phyloP scores from a whole-genome alignment of 2,797 vertebrate genomes.

The Xenentodon cancila region DNA sequence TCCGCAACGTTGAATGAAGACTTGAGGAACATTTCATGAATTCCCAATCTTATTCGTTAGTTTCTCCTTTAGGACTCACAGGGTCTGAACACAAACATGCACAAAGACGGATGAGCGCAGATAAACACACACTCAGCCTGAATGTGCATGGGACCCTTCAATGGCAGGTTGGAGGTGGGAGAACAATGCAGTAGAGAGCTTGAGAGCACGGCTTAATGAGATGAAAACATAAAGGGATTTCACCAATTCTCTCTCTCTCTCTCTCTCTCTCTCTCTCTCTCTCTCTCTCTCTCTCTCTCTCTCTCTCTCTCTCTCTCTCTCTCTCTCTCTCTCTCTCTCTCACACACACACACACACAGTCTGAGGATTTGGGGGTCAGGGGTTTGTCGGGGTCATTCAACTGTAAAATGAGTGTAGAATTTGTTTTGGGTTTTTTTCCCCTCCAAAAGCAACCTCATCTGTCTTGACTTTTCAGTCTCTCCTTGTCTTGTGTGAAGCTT shows the following conservation, averaged over 20 bases:
- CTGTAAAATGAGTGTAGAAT: constrained; percentile 69
- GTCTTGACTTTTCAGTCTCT: constrained; percentile 1
- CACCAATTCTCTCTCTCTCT: neutral
- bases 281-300: too few species aligned
- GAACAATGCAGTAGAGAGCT: constrained; percentile 56
- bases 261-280: too few species aligned
- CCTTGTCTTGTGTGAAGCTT: neutral
- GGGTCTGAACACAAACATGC: neutral
- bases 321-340: too few species aligned
- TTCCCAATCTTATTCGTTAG: constrained; percentile 39
- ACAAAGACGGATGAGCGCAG: constrained; percentile 29
- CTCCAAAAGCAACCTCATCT: constrained; percentile 52
- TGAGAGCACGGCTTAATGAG: constrained; percentile 66
- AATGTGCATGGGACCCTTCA: constrained; percentile 19
- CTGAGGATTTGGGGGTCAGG: constrained; percentile 56
- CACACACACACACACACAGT: constrained; percentile 7
- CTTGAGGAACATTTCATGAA: constrained; percentile 11
- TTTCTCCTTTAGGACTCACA: neutral
- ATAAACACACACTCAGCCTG: constrained; percentile 29
- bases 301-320: too few species aligned
- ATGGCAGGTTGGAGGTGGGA: constrained; percentile 18
- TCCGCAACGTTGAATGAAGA: too few species aligned
- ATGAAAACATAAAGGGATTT: constrained; percentile 44
- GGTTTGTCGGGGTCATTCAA: constrained; percentile 58
- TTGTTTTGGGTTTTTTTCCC: constrained; percentile 18